Base-by-base conservation (phyloP, 2,797 vertebrate species). In the Rallus crepitans region DNA sequence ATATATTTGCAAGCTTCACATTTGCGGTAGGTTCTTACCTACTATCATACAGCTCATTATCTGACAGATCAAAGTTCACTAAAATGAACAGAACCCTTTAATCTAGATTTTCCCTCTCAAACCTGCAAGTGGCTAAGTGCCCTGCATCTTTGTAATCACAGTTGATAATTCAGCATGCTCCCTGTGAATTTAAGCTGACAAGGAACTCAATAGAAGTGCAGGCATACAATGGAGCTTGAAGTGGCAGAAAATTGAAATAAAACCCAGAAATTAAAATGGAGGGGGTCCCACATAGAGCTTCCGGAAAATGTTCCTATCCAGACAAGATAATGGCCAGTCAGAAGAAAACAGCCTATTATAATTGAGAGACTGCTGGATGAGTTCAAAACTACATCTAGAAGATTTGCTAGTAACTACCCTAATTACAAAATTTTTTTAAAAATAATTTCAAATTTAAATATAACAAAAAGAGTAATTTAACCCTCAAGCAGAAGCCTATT, bases 1-100 rank as follows among this genome's bases (percentile, higher is more conserved):
- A 94, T 47, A 40, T 9, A 40, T 27, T 66, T 80, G 23, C 12
- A 87, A 76, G 16, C n/a, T 87, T 37, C 64, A 66, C 12, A 27
- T 42, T 61, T 0, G 0, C 0, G 3, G 21, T 8, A 21, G 11
- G 13, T 72, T 72, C 59, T 77, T 86, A 47, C 14, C 37, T 72
- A n/a, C 31, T 37, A 85, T 39, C 12, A 45, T 7, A 76, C 9
- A 68, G 45, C 23, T 85, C 56, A 50, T 75, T 85, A 87, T 18
- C 2, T 1, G 27, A 60, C 13, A 60, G n/a, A 75, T 64, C 17
- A 75, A 93, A 81, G 61, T 28, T 60, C 19, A 83, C 24, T 53
- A 39, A 88, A 77, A 73, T 40, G 0, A 94, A 85, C 3, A 63
- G 52, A 88, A 94, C 18, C 7, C 10, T 66, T 73, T 64, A 71